Percentiles rank a stretch among this genome's conserved stretches.
Conservation (phyloP, 1,140 invertebrate species). For the Aleiodes sp. region DNA sequence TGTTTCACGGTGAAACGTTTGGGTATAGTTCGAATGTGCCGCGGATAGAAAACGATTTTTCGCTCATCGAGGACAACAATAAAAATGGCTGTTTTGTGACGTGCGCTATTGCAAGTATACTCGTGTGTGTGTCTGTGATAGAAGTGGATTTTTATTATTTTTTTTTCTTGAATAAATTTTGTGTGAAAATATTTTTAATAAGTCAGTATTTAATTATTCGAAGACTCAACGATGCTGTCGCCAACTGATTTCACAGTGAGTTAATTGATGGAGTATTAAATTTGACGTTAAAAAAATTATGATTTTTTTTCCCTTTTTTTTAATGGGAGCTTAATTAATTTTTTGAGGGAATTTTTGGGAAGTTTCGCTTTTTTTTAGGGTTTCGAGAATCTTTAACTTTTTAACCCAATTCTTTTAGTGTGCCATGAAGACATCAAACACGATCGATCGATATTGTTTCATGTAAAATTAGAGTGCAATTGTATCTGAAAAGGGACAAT, state of each 20-base stretch:
- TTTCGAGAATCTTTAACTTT: neutral
- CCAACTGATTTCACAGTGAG: conserved; percentile 40
- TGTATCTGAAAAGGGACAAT: neutral
- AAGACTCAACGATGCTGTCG: conserved; percentile 41
- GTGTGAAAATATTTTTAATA: no score
- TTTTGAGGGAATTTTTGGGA: neutral
- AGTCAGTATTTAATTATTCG: neutral
- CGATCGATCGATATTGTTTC: conserved; percentile 43
- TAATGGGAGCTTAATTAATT: neutral
- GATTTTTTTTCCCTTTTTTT: neutral
- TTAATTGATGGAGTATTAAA: neutral
- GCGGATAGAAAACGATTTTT: neutral
- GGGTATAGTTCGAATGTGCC: neutral
- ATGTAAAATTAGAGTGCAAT: conserved; percentile 15
- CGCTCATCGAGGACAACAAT: neutral
- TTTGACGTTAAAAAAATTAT: neutral
- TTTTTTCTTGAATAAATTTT: no score
- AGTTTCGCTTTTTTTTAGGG: neutral
- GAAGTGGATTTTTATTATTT: neutral
- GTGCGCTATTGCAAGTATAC: conserved; percentile 29
- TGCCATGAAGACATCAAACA: conserved; percentile 29
- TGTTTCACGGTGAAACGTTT: no score
- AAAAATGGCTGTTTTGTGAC: conserved; percentile 50
- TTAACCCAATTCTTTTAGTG: conserved; percentile 46
- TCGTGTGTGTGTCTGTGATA: conserved; percentile 19